Percentiles rank a stretch among this genome's conserved stretches.
Conservation (phyloP, 2,888 invertebrate genomes). For the Gandaritis pyraliata region DNA sequence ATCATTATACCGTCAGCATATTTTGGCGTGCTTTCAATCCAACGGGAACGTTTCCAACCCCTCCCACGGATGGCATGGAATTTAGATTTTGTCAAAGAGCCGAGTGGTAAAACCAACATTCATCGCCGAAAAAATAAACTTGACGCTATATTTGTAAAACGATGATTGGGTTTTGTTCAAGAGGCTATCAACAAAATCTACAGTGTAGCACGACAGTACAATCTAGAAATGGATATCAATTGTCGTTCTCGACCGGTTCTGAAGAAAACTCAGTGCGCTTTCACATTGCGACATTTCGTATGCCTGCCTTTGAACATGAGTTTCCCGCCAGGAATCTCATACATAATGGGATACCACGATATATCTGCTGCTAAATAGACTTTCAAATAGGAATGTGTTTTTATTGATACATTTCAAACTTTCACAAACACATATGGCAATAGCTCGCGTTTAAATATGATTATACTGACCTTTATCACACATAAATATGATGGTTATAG, state of each 20-base stretch:
- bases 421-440: constrained; percentile 38
- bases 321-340: constrained; percentile 53
- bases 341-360: constrained; percentile 30
- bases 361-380: constrained; percentile 16
- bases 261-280: constrained; percentile 69
- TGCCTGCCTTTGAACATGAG: constrained; percentile 30
- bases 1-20: constrained; percentile 6
- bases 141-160: too few species aligned
- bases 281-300: constrained; percentile 60
- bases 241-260: constrained; percentile 61
- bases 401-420: constrained; percentile 30
- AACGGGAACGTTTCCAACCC: constrained; percentile 19
- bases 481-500: too few species aligned
- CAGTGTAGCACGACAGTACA: constrained; percentile 14
- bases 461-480: too few species aligned
- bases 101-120: neutral
- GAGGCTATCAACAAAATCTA: constrained; percentile 6
- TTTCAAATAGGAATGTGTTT: constrained; percentile 23
- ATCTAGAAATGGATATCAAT: constrained; percentile 37
- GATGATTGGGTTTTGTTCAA: too few species aligned
- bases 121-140: too few species aligned
- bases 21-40: constrained; percentile 3
- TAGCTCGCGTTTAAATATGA: too few species aligned
- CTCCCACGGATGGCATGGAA: constrained; percentile 9
- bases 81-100: constrained; percentile 5